These are phyloP conservation scores for Synaphobranchus kaupii DNA, from an alignment of 2,797 vertebrate genomes.

Conservation along the genomic window DNA sequence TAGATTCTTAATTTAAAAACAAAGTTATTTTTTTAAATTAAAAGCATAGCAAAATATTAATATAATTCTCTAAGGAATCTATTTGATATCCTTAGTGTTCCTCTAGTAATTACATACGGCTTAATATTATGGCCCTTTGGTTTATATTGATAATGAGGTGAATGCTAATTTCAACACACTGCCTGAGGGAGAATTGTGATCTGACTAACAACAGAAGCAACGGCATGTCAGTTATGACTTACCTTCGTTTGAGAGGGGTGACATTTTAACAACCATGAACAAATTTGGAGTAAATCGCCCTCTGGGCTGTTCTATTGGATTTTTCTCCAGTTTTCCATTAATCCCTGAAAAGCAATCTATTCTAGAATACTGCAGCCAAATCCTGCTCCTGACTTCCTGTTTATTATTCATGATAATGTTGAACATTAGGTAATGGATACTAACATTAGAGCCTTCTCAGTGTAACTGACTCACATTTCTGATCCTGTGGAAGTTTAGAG, in stretches of 20 bases:
- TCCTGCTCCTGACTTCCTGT: background rate
- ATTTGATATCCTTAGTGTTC: background rate
- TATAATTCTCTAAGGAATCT: background rate
- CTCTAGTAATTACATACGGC: background rate
- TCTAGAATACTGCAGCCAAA: background rate
- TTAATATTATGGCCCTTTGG: background rate
- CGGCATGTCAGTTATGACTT: background rate
- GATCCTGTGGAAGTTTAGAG: background rate
- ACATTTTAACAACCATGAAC: background rate
- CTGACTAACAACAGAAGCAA: background rate
- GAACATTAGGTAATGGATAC: background rate
- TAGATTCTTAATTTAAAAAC: no score
- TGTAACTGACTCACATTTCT: background rate
- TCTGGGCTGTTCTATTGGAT: background rate
- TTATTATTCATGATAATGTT: background rate
- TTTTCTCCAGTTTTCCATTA: background rate
- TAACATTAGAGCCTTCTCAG: background rate
- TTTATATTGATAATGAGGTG: background rate
- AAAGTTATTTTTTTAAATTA: background rate
- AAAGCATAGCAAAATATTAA: background rate
- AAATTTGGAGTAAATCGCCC: slow-evolving; percentile 7
- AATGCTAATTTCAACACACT: background rate
- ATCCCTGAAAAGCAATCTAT: background rate
- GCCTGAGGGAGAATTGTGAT: background rate
- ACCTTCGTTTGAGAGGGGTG: background rate